Conservation (phyloP, 2,888 invertebrate species). For the Ophion ventricosus region DNA sequence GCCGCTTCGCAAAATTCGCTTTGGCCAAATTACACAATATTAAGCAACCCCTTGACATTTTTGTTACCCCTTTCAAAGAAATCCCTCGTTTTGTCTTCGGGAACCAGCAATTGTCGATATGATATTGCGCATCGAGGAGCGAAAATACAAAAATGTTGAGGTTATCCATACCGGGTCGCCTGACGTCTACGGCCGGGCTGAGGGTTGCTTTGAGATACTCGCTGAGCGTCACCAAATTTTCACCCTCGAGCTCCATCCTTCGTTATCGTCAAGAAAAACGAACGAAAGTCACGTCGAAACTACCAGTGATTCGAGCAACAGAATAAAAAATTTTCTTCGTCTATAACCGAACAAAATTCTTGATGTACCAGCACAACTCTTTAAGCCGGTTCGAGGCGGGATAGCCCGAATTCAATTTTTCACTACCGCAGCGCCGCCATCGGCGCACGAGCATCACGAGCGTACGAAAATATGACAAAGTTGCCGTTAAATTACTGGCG, state of each 20-base stretch:
- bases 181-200: conserved; percentile 91
- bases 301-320: conserved; percentile 15
- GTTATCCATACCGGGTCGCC: conserved; percentile 91
- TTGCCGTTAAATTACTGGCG: not conserved
- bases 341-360: conserved; percentile 32
- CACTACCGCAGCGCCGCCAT: conserved; percentile 18
- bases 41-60: not conserved
- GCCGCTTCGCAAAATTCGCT: too few species aligned
- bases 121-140: conserved; percentile 6
- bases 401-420: conserved; percentile 46
- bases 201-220: conserved; percentile 95
- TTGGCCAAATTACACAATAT: not conserved
- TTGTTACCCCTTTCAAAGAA: not conserved
- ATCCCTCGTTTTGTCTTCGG: not conserved
- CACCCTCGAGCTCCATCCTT: conserved; percentile 94
- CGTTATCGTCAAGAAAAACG: conserved; percentile 9
- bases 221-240: conserved; percentile 91
- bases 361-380: conserved; percentile 1
- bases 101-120: not conserved
- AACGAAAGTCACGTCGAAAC: conserved; percentile 20
- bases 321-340: conserved; percentile 23
- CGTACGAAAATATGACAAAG: not conserved
- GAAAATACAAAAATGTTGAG: conserved; percentile 50
- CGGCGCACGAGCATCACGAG: not conserved
- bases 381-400: conserved; percentile 13